Evolutionary conservation across 2,113 vertebrate species (phyloP), one percentile per base, ranked within the genome.

Genomic region (Megaleporinus macrocephalus): DNA sequence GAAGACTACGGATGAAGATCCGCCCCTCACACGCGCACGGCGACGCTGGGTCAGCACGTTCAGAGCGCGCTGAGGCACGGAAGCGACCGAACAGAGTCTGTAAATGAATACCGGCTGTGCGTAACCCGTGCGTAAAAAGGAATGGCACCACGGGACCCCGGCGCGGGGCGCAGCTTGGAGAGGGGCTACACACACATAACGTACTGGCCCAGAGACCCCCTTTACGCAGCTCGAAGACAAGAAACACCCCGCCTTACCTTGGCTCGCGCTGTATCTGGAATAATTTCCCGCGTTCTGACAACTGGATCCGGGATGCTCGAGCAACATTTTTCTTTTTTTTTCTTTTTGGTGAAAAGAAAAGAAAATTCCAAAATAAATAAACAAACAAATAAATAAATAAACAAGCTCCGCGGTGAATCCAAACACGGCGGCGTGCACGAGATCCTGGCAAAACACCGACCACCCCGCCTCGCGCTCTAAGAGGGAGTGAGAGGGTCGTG

Each of bases 301-400:
- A 78, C 93, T 94, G 79, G 94, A 93, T 82, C 93, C 94, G 81
- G 94, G 93, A 88, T 95, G 94, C 82, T 95, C 94, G 10, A 95
- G 93, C 91, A 95, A 86, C 94, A 95, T 95, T 66, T 69, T 88
- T 3, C 0, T n/a, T n/a, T n/a, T n/a, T n/a, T n/a, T n/a, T n/a
- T n/a, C n/a, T n/a, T n/a, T n/a, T n/a, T n/a, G n/a, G n/a, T n/a
- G n/a, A n/a, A n/a, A n/a, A n/a, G n/a, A n/a, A n/a, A n/a, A n/a
- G n/a, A n/a, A n/a, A n/a, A n/a, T n/a, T n/a, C n/a, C n/a, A n/a
- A 36, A 29, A 22, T 30, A 73, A 47, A 14, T 20, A 7, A 41
- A 33, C 20, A 1, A 30, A 69, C 18, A 24, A 44, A 71, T 3
- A 79, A 74, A 16, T 3, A 70, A n/a, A 70, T 20, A 30, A 44